Evolutionary conservation across 2,797 vertebrate species (phyloP).

Genomic region (Phalanger gymnotis): DNA sequence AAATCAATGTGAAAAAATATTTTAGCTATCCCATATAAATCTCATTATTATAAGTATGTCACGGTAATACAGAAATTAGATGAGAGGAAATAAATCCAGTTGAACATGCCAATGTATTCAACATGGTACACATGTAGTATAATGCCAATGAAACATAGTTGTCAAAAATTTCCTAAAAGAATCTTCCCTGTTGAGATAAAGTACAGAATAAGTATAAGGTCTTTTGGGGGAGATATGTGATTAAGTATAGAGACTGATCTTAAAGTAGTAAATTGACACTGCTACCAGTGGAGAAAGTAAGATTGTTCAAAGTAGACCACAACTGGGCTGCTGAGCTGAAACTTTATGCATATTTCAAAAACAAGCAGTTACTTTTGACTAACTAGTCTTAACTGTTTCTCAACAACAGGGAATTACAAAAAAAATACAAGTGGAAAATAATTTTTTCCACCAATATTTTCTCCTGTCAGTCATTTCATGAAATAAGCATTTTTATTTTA

Average conservation of each 20-base stretch:
- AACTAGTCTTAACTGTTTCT: background rate
- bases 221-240: background rate
- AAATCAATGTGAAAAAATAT: background rate
- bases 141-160: background rate
- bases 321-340: slow-evolving; percentile 6
- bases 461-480: background rate
- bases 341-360: slow-evolving; percentile 43
- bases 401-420: slow-evolving; percentile 35
- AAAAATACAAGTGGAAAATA: too few species aligned
- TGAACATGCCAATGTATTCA: background rate
- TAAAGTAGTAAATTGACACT: background rate
- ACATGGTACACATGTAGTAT: background rate
- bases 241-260: background rate
- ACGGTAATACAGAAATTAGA: background rate
- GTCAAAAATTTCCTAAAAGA: background rate
- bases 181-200: background rate
- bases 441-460: background rate
- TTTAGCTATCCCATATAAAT: background rate
- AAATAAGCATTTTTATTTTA: slow-evolving; percentile 39
- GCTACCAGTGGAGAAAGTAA: background rate
- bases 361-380: slow-evolving; percentile 9
- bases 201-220: slow-evolving; percentile 5
- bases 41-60: background rate
- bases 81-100: background rate
- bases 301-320: background rate